phyloP scores from a whole-genome alignment of 1,140 invertebrate species.

The Papilio machaon region DNA sequence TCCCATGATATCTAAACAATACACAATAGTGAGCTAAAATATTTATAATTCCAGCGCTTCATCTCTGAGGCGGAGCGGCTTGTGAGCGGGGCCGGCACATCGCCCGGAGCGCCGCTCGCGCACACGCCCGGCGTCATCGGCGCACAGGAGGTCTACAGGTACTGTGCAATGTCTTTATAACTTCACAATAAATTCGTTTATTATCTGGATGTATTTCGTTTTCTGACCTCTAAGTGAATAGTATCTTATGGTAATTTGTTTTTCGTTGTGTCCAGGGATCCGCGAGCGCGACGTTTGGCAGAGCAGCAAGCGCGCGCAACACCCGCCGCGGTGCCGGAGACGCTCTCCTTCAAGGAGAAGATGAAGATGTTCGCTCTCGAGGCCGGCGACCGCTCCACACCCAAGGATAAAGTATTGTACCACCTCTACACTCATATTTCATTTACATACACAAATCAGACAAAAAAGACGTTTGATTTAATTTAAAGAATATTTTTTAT shows the following conservation, averaged over 20 bases:
- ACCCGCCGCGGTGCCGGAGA: conserved; percentile 90
- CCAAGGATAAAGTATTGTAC: conserved; percentile 88
- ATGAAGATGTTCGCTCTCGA: conserved; percentile 99
- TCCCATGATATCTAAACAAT: background rate
- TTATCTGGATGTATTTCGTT: background rate
- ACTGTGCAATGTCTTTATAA: conserved; percentile 26
- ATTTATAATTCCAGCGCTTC: conserved; percentile 85
- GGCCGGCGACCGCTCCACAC: conserved; percentile 92
- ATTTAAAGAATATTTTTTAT: conserved; percentile 44
- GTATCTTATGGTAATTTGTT: background rate
- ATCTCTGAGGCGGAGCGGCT: conserved; percentile 90
- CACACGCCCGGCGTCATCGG: conserved; percentile 96
- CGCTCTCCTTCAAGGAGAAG: conserved; percentile 96
- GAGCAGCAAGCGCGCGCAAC: conserved; percentile 88
- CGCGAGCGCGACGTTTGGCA: conserved; percentile 89
- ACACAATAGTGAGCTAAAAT: background rate
- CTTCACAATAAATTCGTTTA: background rate
- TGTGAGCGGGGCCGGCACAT: conserved; percentile 83
- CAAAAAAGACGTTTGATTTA: background rate
- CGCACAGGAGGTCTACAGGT: conserved; percentile 96
- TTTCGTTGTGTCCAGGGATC: conserved; percentile 85
- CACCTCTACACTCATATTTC: conserved; percentile 11
- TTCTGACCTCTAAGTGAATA: background rate
- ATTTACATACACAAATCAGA: background rate
- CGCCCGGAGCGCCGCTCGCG: conserved; percentile 72